Evolutionary conservation across 2,113 vertebrate species (phyloP), one percentile per base, ranked within the genome.

Genomic region (Coptodon bakossiorum): DNA sequence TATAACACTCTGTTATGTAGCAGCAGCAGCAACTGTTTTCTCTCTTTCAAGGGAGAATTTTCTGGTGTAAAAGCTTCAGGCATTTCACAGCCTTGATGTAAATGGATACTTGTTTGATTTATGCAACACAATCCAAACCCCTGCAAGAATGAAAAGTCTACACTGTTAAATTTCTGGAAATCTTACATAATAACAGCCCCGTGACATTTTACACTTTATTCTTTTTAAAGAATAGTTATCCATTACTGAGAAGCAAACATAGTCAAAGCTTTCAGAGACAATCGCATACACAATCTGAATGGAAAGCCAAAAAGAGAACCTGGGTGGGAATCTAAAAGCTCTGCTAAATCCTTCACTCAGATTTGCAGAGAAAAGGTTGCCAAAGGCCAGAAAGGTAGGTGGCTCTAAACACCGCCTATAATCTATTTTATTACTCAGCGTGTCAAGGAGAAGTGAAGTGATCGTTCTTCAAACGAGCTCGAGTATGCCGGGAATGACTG

Each of bases 401-500:
- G 59, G 43, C 29, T 86, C 34, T 45, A 31, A 88, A 73, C 57
- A 80, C 11, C 13, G n/a, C 1, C 63, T 68, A 17, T 81, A 82
- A 22, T 78, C 22, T 17, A 34, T 80, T 59, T 14, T 13, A 22
- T 95, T 95, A 95, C 97, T 95, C 95, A 92, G 96, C 93, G 63
- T 61, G 92, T 84, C 94, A 94, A 95, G 96, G 94, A 93, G 89
- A 96, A 80, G 83, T 13, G 10, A 52, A 19, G 45, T 19, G 43
- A 31, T 78, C 48, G 13, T 50, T n/a, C 45, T 78, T 78, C 73
- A 52, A 34, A 78, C 7, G 1, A 78, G 29, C 45, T 52, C 2
- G 10, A 52, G 9, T 34, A 17, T 52, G 45, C 83, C 88, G 91
- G 95, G 94, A 97, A 34, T 11, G 97, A 96, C 94, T 95, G 95